Conservation (phyloP, 2,113 vertebrate genomes). For the Erpornis zantholeuca region DNA sequence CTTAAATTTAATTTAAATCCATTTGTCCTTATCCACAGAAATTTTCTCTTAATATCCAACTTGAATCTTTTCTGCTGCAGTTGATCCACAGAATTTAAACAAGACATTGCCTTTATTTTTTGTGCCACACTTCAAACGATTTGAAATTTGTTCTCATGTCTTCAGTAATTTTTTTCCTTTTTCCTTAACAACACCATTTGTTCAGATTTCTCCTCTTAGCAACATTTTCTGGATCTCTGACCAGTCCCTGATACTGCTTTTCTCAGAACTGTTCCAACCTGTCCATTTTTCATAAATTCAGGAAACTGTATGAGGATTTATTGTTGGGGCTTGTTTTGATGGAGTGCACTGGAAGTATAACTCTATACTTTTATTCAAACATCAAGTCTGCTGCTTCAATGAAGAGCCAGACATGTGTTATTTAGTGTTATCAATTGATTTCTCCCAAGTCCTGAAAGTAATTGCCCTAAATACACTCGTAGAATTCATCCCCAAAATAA, state of each 20-base stretch:
- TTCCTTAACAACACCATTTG: not conserved
- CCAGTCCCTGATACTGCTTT: not conserved
- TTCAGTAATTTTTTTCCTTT: not conserved
- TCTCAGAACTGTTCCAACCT: not conserved
- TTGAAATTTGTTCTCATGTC: not conserved
- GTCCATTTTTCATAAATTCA: not conserved
- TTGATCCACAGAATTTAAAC: not conserved
- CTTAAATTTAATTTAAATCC: not conserved
- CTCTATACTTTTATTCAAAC: not conserved
- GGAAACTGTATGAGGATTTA: not conserved
- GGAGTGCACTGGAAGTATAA: not conserved
- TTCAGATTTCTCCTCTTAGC: not conserved
- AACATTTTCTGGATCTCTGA: not conserved
- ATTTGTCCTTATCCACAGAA: not conserved
- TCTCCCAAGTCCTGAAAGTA: slow-evolving; percentile 31
- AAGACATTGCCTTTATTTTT: not conserved
- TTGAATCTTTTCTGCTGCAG: not conserved
- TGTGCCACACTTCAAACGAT: not conserved
- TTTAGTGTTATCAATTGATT: slow-evolving; percentile 18
- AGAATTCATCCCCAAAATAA: slow-evolving; percentile 44
- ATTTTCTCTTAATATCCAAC: not conserved
- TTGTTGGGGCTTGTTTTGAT: not conserved
- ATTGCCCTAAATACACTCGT: not conserved
- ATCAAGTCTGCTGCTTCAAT: not conserved
- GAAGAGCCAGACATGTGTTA: not conserved